phyloP scores from a whole-genome alignment of 2,888 invertebrate species.

The Busseola fusca region DNA sequence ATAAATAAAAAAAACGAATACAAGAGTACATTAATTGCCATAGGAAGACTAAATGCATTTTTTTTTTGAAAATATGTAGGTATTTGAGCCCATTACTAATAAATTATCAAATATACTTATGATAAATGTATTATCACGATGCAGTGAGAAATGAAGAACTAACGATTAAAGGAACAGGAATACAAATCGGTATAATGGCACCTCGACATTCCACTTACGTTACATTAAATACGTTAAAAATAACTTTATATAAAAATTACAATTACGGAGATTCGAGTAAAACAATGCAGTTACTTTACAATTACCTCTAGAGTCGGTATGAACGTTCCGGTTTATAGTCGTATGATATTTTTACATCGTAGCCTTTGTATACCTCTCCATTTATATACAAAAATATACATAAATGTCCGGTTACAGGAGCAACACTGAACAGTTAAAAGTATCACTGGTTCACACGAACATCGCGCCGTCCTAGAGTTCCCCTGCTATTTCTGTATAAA shows the following conservation, averaged over 20 bases:
- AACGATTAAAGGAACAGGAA: constrained; percentile 76
- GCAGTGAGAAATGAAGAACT: constrained; percentile 69
- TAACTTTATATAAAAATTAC: constrained; percentile 85
- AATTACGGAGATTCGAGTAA: constrained; percentile 86
- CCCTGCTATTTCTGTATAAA: constrained; percentile 75
- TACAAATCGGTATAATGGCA: constrained; percentile 87
- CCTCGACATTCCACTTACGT: constrained; percentile 85
- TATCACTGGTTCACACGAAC: constrained; percentile 70
- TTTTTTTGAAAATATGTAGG: constrained; percentile 68
- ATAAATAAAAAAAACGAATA: constrained; percentile 75
- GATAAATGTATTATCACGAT: constrained; percentile 59
- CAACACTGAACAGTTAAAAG: constrained; percentile 69
- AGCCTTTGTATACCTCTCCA: constrained; percentile 80
- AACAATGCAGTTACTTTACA: constrained; percentile 78
- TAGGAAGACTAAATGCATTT: constrained; percentile 85
- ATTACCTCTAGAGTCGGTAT: constrained; percentile 75
- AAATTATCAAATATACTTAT: constrained; percentile 63
- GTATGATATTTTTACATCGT: constrained; percentile 84
- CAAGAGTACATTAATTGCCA: constrained; percentile 76
- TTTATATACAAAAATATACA: constrained; percentile 89
- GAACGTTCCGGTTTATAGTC: constrained; percentile 67
- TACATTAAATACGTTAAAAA: constrained; percentile 83
- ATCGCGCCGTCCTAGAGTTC: constrained; percentile 63
- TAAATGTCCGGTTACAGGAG: constrained; percentile 79
- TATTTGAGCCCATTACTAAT: constrained; percentile 76